Percentiles rank a stretch among this genome's conserved stretches.
phyloP scores from a whole-genome alignment of 2,888 invertebrate species.

The Euplexia lucipara region DNA sequence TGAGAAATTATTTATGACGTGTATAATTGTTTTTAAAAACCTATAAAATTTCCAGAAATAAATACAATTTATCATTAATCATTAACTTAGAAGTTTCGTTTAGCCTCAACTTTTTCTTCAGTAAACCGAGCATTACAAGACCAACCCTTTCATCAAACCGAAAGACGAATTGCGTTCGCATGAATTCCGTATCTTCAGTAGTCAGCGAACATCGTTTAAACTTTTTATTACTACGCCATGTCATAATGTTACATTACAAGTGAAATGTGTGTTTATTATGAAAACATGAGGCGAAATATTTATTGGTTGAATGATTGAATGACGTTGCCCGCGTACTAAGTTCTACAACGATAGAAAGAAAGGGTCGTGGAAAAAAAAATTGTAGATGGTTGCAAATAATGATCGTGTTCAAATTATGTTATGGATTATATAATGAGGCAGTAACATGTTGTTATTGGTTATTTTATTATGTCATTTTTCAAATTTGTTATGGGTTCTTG shows the following conservation, averaged over 20 bases:
- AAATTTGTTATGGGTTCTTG: slow-evolving; percentile 27
- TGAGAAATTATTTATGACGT: too few species aligned
- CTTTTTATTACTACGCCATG: slow-evolving; percentile 75
- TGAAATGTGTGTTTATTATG: slow-evolving; percentile 79
- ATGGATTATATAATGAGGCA: slow-evolving; percentile 41
- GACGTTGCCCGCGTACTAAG: slow-evolving; percentile 63
- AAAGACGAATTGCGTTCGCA: slow-evolving; percentile 57
- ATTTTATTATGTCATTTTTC: slow-evolving; percentile 52
- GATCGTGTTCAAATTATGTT: slow-evolving; percentile 43
- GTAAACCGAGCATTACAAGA: background rate
- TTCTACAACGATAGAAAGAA: slow-evolving; percentile 39
- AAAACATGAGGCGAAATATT: slow-evolving; percentile 85
- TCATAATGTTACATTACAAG: slow-evolving; percentile 78
- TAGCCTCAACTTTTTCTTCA: background rate
- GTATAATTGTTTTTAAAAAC: too few species aligned
- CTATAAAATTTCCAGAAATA: too few species aligned
- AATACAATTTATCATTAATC: too few species aligned
- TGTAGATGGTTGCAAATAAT: slow-evolving; percentile 51
- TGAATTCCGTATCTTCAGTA: slow-evolving; percentile 59
- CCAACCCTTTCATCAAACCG: slow-evolving; percentile 44
- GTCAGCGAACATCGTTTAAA: slow-evolving; percentile 75
- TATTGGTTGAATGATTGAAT: slow-evolving; percentile 82
- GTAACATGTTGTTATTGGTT: slow-evolving; percentile 36
- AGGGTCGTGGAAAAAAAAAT: slow-evolving; percentile 48
- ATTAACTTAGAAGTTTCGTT: too few species aligned